Conservation (phyloP, 2,113 vertebrate species). For the Craseonycteris thonglongyai region DNA sequence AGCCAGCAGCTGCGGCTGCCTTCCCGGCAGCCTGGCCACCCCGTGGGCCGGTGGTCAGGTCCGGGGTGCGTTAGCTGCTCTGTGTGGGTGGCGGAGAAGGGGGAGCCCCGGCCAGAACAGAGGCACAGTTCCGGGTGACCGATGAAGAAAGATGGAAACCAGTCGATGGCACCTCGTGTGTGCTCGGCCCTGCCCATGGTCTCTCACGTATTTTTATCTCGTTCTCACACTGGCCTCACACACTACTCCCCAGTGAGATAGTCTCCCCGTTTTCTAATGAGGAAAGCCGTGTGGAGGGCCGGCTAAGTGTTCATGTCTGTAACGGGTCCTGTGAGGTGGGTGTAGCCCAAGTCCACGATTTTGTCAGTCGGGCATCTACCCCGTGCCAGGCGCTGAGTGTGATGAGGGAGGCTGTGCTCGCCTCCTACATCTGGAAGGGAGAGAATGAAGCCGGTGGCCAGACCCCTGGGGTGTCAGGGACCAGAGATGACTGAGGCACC, state of each 20-base stretch:
- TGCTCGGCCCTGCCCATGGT: neutral
- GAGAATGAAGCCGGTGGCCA: neutral
- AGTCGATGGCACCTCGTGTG: no score
- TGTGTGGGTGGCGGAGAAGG: neutral
- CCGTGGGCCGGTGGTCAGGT: neutral
- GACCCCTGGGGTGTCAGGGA: neutral
- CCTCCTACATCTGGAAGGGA: neutral
- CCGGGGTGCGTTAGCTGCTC: no score
- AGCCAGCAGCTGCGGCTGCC: neutral
- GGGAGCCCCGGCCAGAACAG: neutral
- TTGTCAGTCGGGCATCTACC: neutral
- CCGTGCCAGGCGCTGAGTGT: neutral
- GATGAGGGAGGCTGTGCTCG: neutral
- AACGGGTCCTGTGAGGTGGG: neutral
- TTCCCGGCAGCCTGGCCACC: neutral
- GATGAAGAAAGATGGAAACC: neutral
- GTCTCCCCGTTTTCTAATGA: neutral
- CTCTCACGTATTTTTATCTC: fast-evolving
- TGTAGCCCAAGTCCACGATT: no score
- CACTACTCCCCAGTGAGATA: neutral
- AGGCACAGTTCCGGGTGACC: neutral
- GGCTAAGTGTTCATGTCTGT: neutral
- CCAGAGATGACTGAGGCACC: neutral
- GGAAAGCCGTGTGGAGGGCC: neutral
- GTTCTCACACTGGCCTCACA: neutral